phyloP scores from a whole-genome alignment of 2,113 vertebrate genomes.

The Manacus vitellinus region DNA sequence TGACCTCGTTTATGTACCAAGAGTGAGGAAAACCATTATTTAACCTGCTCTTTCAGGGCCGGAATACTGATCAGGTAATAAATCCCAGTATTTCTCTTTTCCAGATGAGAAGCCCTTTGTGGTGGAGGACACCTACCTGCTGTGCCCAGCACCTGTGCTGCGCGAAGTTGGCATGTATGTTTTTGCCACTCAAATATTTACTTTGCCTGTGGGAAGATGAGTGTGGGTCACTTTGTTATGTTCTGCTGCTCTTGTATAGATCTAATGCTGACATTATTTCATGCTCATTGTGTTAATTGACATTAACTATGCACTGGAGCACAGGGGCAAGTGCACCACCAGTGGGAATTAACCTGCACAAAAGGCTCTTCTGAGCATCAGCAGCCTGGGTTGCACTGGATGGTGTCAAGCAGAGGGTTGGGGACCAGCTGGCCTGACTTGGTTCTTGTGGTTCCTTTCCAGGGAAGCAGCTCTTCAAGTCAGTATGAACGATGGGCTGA shows the following conservation, averaged over 20 bases:
- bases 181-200: not conserved
- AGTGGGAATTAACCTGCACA: not conserved
- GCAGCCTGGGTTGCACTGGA: not conserved
- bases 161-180: constrained; percentile 94
- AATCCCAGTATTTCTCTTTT: not conserved
- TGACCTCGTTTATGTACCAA: not conserved
- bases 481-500: constrained; percentile 97
- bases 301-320: not conserved
- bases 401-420: not conserved
- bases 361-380: not conserved
- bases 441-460: not conserved
- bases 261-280: fast-evolving
- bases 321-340: too few species aligned
- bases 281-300: not conserved
- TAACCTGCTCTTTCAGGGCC: too few species aligned
- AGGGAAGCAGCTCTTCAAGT: constrained; percentile 93
- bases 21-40: not conserved
- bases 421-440: not conserved
- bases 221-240: not conserved
- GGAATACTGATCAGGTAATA: too few species aligned
- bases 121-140: constrained; percentile 93
- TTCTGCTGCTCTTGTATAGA: fast-evolving
- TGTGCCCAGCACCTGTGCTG: constrained; percentile 92
- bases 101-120: constrained; percentile 92
- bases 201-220: not conserved